Conservation (phyloP, 1,140 invertebrate genomes). For the Pissodes strobi region DNA sequence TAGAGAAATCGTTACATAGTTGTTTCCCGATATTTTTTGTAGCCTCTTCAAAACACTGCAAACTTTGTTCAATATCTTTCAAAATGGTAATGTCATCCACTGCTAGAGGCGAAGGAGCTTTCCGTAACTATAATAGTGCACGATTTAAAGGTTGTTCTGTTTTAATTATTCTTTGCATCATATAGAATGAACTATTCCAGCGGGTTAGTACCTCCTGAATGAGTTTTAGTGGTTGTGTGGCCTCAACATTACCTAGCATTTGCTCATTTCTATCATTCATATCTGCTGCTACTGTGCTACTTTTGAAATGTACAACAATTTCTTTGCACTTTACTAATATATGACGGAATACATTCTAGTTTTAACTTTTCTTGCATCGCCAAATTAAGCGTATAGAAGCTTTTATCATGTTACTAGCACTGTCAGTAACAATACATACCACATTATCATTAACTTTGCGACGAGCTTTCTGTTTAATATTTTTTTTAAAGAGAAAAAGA, state of each 20-base stretch:
- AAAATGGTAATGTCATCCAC: neutral
- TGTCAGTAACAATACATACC: slow-evolving; percentile 15
- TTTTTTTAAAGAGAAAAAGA: no score
- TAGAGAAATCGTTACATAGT: slow-evolving; percentile 16
- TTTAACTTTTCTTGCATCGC: neutral
- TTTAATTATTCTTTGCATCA: slow-evolving; percentile 13
- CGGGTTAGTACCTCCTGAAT: slow-evolving; percentile 9
- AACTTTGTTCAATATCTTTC: neutral
- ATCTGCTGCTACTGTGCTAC: neutral
- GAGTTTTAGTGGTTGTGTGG: slow-evolving; percentile 1
- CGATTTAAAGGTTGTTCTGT: slow-evolving; percentile 2
- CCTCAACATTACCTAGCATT: neutral
- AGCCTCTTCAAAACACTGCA: slow-evolving; percentile 17
- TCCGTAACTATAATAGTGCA: slow-evolving; percentile 2
- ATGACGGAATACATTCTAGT: neutral
- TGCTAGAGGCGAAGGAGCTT: neutral
- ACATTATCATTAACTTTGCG: slow-evolving; percentile 3
- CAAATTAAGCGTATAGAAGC: slow-evolving; percentile 2
- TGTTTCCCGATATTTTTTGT: slow-evolving; percentile 14
- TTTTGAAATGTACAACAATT: slow-evolving; percentile 3
- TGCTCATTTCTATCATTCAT: slow-evolving; percentile 20
- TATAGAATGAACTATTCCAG: slow-evolving; percentile 18
- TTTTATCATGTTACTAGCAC: slow-evolving; percentile 10
- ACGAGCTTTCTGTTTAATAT: no score
- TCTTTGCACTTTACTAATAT: neutral